Conservation (phyloP, 2,888 invertebrate genomes). For the Ptychoptera contaminata region DNA sequence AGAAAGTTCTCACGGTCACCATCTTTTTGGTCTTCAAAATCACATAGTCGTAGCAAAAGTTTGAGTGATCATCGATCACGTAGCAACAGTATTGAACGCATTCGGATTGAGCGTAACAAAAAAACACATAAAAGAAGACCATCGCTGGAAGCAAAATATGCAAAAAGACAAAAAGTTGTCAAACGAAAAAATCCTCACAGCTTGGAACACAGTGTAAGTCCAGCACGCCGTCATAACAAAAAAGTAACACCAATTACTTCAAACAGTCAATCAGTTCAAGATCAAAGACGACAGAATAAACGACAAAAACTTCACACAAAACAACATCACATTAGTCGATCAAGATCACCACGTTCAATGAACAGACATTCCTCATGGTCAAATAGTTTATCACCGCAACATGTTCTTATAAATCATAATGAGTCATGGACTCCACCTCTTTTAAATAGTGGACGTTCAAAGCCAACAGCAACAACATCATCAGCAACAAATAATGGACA, state of each 20-base stretch:
- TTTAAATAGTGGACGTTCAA: conserved; percentile 13
- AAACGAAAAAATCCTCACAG: not conserved
- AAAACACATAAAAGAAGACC: not conserved
- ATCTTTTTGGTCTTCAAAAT: not conserved
- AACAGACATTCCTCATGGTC: conserved; percentile 22
- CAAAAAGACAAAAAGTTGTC: not conserved
- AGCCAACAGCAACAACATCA: not conserved
- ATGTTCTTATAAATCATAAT: conserved; percentile 17
- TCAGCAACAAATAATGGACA: conserved; percentile 23
- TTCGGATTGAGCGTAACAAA: not conserved
- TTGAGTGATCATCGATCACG: not conserved
- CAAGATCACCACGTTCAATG: conserved; percentile 12
- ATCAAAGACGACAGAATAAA: conserved; percentile 14
- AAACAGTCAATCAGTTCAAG: not conserved
- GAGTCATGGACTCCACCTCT: conserved; percentile 48
- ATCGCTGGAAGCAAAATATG: too few relatives aligned
- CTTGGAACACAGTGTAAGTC: conserved; percentile 11
- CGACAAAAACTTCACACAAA: conserved; percentile 12
- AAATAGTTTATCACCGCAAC: conserved; percentile 10
- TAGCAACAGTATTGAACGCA: too few relatives aligned
- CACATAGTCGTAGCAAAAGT: conserved; percentile 3
- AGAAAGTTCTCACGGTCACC: not conserved
- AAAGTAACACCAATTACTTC: not conserved
- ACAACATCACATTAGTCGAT: conserved; percentile 17
- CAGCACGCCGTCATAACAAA: conserved; percentile 10